phyloP scores from a whole-genome alignment of 2,797 vertebrate species.

The Austrolebias charrua region DNA sequence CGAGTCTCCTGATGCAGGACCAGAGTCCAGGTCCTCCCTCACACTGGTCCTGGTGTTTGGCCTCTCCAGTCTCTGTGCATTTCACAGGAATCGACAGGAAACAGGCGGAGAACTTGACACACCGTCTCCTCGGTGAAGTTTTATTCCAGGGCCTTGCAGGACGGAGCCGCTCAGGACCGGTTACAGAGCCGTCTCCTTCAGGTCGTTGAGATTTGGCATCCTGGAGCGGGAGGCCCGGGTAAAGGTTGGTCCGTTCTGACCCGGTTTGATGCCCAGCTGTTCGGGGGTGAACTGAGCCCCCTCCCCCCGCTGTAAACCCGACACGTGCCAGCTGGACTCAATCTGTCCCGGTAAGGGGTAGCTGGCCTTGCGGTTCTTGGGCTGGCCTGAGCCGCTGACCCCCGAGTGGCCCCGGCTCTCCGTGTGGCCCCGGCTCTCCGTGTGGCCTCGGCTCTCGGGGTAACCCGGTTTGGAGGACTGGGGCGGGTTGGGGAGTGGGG shows the following conservation, averaged over 20 bases:
- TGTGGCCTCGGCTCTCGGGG: too few species aligned
- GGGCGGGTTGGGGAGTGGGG: constrained; percentile 85
- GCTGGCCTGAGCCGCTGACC: constrained; percentile 69
- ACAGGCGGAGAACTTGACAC: too few species aligned
- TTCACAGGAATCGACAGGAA: too few species aligned
- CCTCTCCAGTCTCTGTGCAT: too few species aligned
- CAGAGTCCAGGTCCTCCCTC: constrained; percentile 27
- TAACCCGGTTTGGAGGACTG: constrained; percentile 89
- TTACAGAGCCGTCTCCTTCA: constrained; percentile 97
- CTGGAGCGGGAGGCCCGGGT: constrained; percentile 88
- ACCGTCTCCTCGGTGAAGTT: too few species aligned
- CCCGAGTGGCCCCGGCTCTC: constrained; percentile 71
- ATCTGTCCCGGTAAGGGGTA: constrained; percentile 89
- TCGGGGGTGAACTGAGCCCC: constrained; percentile 88
- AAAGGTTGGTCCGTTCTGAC: constrained; percentile 94
- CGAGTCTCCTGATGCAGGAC: constrained; percentile 46
- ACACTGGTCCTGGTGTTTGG: too few species aligned
- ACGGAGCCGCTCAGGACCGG: constrained; percentile 32
- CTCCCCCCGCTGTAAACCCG: constrained; percentile 86
- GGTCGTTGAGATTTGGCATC: constrained; percentile 98
- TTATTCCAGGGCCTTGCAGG: constrained; percentile 37
- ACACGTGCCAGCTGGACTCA: constrained; percentile 94
- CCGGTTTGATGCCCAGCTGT: constrained; percentile 91
- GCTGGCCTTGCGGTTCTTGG: constrained; percentile 80
- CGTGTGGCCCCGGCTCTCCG: constrained; percentile 67